Evolutionary conservation across 2,113 vertebrate genomes (phyloP).

Genomic region (Arothron firmamentum): DNA sequence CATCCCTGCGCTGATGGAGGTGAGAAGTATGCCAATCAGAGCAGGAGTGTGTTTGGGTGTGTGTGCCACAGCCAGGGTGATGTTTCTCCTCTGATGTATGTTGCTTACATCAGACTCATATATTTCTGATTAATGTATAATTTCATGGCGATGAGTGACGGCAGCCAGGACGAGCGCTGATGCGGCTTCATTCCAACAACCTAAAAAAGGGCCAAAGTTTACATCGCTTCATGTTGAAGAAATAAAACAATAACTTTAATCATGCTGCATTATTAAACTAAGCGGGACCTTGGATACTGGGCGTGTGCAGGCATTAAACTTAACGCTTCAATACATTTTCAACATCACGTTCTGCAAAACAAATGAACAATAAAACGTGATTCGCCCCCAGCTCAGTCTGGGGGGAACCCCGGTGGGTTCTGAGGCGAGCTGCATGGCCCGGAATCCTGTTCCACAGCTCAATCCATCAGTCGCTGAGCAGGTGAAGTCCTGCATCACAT

Average conservation of each 20-base stretch:
- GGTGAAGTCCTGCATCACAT: constrained; percentile 19
- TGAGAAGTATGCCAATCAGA: no score
- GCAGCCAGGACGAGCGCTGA: constrained; percentile 10
- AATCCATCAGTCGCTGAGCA: constrained; percentile 30
- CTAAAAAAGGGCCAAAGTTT: background rate
- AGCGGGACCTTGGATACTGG: background rate
- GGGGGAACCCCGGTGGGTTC: no score
- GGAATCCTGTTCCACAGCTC: constrained; percentile 22
- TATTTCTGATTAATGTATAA: background rate
- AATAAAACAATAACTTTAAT: background rate
- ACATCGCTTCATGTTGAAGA: no score
- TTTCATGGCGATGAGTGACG: constrained; percentile 1
- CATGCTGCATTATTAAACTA: no score
- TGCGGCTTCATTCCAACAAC: constrained; percentile 1
- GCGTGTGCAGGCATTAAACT: background rate
- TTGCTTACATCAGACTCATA: background rate
- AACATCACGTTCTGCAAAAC: constrained; percentile 41
- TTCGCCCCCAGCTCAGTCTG: constrained; percentile 44
- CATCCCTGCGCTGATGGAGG: no score
- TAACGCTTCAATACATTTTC: constrained; percentile 32
- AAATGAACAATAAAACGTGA: constrained; percentile 39
- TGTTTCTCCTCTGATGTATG: constrained; percentile 5
- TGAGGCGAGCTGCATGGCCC: constrained; percentile 11
- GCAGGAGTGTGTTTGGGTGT: background rate
- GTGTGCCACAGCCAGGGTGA: background rate